Evolutionary conservation across 1,140 invertebrate species (phyloP).

Genomic region (Melipona quadrifasciata): DNA sequence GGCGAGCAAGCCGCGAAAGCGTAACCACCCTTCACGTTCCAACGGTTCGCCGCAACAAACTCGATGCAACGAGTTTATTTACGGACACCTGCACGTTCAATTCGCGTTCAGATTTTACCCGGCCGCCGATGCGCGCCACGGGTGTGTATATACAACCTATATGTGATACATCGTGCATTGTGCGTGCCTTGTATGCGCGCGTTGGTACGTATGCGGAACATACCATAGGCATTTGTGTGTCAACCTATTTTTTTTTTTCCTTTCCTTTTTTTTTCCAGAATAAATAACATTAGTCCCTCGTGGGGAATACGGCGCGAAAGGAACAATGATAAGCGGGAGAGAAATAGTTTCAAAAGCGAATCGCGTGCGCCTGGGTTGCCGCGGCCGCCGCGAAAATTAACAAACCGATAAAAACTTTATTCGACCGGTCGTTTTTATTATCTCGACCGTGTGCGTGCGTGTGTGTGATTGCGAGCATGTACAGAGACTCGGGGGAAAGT

Average conservation of each 20-base stretch:
- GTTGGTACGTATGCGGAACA: not conserved
- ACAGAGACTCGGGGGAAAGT: conserved; percentile 1
- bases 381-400: conserved; percentile 41
- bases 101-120: conserved; percentile 63
- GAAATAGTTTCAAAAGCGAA: conserved; percentile 40
- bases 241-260: conserved; percentile 15
- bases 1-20: conserved; percentile 60
- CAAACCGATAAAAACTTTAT: conserved; percentile 46
- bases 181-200: too few species aligned
- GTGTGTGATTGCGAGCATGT: not conserved
- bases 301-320: conserved; percentile 1
- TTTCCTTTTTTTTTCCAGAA: not conserved
- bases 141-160: not conserved
- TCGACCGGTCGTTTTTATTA: conserved; percentile 38
- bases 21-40: conserved; percentile 72
- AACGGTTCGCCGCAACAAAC: conserved; percentile 67
- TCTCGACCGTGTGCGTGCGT: not conserved
- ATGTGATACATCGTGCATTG: too few species aligned
- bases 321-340: conserved; percentile 41
- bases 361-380: conserved; percentile 7
- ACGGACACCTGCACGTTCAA: conserved; percentile 70
- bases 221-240: conserved; percentile 32
- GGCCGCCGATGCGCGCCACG: not conserved
- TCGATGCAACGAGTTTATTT: conserved; percentile 71
- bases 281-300: conserved; percentile 50